Conservation (phyloP, 2,888 invertebrate species). For the Lycophotia porphyrea region DNA sequence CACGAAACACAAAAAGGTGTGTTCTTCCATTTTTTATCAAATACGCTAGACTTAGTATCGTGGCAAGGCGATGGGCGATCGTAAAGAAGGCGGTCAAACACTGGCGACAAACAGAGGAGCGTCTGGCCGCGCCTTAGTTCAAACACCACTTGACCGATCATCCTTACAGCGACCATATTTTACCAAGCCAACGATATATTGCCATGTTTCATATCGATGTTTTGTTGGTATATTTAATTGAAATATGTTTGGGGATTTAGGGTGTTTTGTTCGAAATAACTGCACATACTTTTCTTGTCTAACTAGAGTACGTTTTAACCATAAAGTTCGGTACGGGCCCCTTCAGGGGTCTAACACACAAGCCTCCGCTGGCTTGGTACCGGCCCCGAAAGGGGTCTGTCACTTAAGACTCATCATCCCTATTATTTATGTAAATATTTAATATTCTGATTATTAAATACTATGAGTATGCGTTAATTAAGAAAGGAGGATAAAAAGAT, state of each 20-base stretch:
- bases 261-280: not conserved
- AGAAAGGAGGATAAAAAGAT: too few relatives aligned
- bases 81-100: constrained; percentile 88
- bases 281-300: not conserved
- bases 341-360: too few relatives aligned
- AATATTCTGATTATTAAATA: too few relatives aligned
- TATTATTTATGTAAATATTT: too few relatives aligned
- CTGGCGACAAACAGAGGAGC: constrained; percentile 84
- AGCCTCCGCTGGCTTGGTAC: too few relatives aligned
- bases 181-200: constrained; percentile 59
- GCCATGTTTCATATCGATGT: constrained; percentile 55
- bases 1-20: constrained; percentile 53
- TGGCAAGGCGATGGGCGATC: constrained; percentile 71
- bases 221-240: constrained; percentile 44
- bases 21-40: constrained; percentile 62
- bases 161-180: constrained; percentile 75
- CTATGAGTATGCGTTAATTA: too few relatives aligned
- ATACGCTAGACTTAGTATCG: constrained; percentile 60
- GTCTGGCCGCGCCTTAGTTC: constrained; percentile 80
- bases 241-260: constrained; percentile 10
- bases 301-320: not conserved
- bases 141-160: constrained; percentile 88
- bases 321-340: too few relatives aligned
- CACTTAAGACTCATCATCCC: too few relatives aligned
- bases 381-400: too few relatives aligned